Evolutionary conservation across 2,888 invertebrate species (phyloP).

Genomic region (Selenia dentaria): DNA sequence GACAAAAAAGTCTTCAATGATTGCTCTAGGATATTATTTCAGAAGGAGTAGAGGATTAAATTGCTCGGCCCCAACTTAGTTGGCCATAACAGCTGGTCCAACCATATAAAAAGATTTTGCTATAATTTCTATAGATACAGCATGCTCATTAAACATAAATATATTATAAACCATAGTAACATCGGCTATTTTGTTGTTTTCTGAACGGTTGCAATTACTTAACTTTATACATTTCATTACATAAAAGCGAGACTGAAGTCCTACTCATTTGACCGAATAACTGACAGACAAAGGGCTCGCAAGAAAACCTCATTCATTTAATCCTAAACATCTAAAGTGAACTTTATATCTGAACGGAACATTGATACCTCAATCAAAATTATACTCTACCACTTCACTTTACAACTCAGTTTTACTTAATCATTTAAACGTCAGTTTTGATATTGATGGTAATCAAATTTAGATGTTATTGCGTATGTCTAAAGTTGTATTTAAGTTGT

Average conservation of each 20-base stretch:
- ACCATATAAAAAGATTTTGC: no score
- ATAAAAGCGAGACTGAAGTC: slow-evolving; percentile 2
- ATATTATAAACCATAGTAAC: no score
- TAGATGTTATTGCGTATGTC: slow-evolving; percentile 2
- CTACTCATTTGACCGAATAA: slow-evolving; percentile 32
- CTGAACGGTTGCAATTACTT: background rate
- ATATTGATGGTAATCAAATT: background rate
- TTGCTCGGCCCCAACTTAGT: no score
- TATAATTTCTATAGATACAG: no score
- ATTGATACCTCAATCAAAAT: slow-evolving; percentile 21
- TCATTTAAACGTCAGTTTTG: slow-evolving; percentile 4
- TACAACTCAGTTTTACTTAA: slow-evolving; percentile 28
- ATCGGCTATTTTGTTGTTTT: no score
- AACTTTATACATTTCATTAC: slow-evolving; percentile 2
- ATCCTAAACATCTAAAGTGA: slow-evolving; percentile 43
- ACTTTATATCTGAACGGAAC: slow-evolving; percentile 37
- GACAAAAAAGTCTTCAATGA: no score
- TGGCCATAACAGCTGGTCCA: no score
- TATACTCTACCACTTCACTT: slow-evolving; percentile 9
- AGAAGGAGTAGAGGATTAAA: no score
- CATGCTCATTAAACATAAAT: no score
- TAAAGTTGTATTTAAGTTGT: slow-evolving; percentile 23
- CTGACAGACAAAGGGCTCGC: slow-evolving; percentile 36
- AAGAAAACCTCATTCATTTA: slow-evolving; percentile 44
- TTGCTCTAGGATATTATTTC: no score